Evolutionary conservation across 2,888 invertebrate species (phyloP), one percentile per base, ranked within the genome.

Genomic region (Dioctria rufipes): DNA sequence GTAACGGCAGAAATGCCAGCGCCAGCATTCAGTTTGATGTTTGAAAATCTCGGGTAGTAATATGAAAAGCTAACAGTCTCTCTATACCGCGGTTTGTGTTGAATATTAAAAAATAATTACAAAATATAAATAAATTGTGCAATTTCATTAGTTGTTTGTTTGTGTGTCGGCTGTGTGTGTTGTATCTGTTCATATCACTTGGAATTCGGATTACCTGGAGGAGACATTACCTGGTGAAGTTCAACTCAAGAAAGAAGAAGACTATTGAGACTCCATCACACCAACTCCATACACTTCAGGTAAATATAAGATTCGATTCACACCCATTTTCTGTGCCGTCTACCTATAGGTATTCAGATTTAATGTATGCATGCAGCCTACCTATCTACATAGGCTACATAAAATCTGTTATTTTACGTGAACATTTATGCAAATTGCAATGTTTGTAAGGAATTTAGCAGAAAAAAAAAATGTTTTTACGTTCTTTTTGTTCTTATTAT

Each of bases 1-100:
- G 73, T 60, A 73, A 73, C 73, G 54, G 73, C 69, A 51, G 58
- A 58, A 54, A 73, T 58, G 73, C 58, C 73, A 73, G 42, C 58
- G 73, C 37, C 39, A 25, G 40, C 61, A 39, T 39, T 61, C 37
- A 11, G 39, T 25, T 61, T 25, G 37, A 61, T 61, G 61, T 69
- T 69, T 69, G 51, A 69, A 69, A 51, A 49, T 69, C 49, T 69
- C 51, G 51, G 37, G 43, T 25, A 25, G 25, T 51, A 69, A 69
- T 69, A 51, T 51, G 11, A 54, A 54, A 54, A 54, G 54, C 11
- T 54, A 54, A 54, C 11, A n/a, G 11, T 8, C 54, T 11, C 25
- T 40, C 3, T 40, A 9, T 40, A 4, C 37, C 43, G 37, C 69
- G 54, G 2, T 51, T 9, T 69, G 69, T 51, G 69, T 9, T 54